Evolutionary conservation across 2,113 vertebrate species (phyloP).

Genomic region (Columba livia): DNA sequence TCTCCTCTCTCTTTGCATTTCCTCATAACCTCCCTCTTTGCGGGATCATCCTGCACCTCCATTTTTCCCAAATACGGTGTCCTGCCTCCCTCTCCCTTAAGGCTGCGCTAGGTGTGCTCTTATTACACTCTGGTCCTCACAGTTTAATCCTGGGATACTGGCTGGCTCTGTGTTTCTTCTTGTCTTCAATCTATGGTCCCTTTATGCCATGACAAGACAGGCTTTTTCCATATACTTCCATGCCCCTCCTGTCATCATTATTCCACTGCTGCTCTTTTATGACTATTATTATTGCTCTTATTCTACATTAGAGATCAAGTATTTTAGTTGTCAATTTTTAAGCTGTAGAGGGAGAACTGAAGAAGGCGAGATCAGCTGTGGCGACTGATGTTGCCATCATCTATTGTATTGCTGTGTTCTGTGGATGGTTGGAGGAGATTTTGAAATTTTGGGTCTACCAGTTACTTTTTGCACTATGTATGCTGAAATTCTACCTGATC

Average conservation of each 20-base stretch:
- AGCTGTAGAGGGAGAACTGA: neutral
- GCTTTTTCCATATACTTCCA: neutral
- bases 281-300: neutral
- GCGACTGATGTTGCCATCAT: neutral
- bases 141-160: neutral
- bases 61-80: neutral
- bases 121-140: neutral
- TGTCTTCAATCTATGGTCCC: neutral
- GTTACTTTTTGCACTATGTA: rapidly evolving
- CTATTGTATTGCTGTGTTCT: neutral
- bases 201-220: neutral
- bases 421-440: neutral
- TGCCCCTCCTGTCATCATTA: neutral
- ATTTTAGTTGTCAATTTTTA: neutral
- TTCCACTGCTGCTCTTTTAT: neutral
- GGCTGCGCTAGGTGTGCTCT: neutral
- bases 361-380: neutral
- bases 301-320: neutral
- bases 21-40: neutral
- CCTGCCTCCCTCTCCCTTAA: neutral
- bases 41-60: neutral
- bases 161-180: neutral
- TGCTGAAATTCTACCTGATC: neutral
- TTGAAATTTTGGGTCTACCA: neutral
- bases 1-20: neutral